phyloP scores from a whole-genome alignment of 2,888 invertebrate species.

The Leucania comma region DNA sequence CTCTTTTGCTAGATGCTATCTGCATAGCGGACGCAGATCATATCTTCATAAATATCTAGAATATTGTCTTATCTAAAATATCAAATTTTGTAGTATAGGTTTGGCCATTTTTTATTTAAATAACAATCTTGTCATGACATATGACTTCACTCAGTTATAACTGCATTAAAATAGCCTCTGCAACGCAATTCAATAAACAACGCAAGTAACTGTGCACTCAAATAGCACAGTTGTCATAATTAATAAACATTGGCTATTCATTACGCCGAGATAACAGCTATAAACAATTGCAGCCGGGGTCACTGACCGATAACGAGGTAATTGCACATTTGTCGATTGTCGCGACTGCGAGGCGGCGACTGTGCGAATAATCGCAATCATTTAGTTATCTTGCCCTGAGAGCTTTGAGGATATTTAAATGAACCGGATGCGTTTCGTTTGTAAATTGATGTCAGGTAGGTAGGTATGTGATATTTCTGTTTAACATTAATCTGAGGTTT shows the following conservation, averaged over 20 bases:
- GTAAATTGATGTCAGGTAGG: conserved; percentile 13
- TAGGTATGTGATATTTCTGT: conserved; percentile 4
- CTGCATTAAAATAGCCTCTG: neutral
- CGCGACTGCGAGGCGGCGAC: conserved; percentile 16
- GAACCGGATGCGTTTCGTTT: conserved; percentile 20
- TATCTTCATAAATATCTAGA: too few relatives aligned
- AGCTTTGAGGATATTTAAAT: conserved; percentile 25
- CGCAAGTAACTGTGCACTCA: conserved; percentile 31
- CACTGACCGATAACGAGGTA: conserved; percentile 62
- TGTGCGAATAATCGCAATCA: conserved; percentile 45
- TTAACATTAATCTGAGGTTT: neutral
- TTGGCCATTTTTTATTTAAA: neutral
- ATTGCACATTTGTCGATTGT: conserved; percentile 49
- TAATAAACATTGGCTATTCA: conserved; percentile 55
- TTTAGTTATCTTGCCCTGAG: conserved; percentile 12
- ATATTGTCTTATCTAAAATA: neutral
- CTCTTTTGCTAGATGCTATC: too few relatives aligned
- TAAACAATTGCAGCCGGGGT: conserved; percentile 58
- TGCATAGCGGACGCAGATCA: too few relatives aligned
- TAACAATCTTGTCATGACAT: conserved; percentile 3
- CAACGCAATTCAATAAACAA: conserved; percentile 21
- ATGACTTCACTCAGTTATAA: conserved; percentile 4
- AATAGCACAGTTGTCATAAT: conserved; percentile 55
- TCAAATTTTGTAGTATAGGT: neutral
- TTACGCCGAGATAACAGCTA: conserved; percentile 52